A percentile compares a stretch with the other conserved stretches of the same genome.
These are phyloP conservation scores for Agrypnia vestita DNA, from an alignment of 1,140 invertebrate species.

Conservation along the genomic window DNA sequence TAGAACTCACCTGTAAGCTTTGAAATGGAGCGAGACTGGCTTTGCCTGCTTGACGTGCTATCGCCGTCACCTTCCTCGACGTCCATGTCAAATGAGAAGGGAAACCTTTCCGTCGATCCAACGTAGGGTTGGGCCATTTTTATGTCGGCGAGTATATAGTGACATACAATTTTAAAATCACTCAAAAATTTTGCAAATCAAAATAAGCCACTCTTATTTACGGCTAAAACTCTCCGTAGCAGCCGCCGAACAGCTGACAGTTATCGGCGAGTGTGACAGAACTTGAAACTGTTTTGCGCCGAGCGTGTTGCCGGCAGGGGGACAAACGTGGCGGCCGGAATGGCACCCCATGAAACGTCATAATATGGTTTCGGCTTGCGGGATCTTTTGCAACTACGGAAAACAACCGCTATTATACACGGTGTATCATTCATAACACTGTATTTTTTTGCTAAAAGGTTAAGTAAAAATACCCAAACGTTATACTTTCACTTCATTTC, in stretches of 20 bases:
- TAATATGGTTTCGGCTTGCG: too few relatives aligned
- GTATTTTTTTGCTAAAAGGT: too few relatives aligned
- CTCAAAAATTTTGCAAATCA: too few relatives aligned
- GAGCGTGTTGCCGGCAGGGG: not conserved
- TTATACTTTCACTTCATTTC: too few relatives aligned
- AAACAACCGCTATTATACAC: too few relatives aligned
- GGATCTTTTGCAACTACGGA: too few relatives aligned
- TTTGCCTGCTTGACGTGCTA: conserved; percentile 61
- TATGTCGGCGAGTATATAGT: not conserved
- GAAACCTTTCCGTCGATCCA: conserved; percentile 70
- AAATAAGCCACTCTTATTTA: not conserved
- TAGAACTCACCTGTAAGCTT: conserved; percentile 44
- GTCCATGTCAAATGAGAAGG: conserved; percentile 71
- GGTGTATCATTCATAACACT: too few relatives aligned
- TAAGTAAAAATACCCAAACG: too few relatives aligned
- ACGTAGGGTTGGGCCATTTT: conserved; percentile 69
- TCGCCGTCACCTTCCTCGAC: conserved; percentile 66
- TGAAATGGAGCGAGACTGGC: conserved; percentile 30
- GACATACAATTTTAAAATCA: conserved; percentile 8
- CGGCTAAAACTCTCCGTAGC: not conserved
- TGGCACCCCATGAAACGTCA: conserved; percentile 3
- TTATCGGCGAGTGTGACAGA: conserved; percentile 8
- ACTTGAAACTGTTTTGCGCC: conserved; percentile 6
- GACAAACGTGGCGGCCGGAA: conserved; percentile 10
- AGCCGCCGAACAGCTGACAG: conserved; percentile 44